Base-by-base conservation (phyloP, 2,797 vertebrate genomes). In the Chrysocyon brachyurus region DNA sequence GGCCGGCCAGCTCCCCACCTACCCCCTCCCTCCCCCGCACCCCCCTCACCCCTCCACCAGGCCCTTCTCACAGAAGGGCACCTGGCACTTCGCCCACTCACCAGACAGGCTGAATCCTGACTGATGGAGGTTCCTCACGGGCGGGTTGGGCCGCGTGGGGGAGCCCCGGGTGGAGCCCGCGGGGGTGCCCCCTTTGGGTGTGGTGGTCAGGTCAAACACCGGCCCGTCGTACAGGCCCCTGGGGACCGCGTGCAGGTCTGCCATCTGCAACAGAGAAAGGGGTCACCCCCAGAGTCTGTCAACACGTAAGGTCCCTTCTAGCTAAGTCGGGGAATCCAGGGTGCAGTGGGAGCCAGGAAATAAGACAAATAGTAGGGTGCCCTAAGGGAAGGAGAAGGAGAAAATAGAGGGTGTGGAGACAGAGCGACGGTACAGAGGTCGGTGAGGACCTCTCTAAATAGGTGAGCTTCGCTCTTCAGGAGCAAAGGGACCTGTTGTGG, bases 221-320 rank as follows among this genome's bases (percentile, higher is more conserved):
- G 99, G 99, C 52, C 99, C 99, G 0, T 99, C 99, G 10, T 99
- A 99, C 99, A 99, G 99, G 98, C 99, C 99, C 94, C 99, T 99
- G 6, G 99, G 99, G 54, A 99, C 99, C 0, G 99, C 99, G 73
- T 99, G 99, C 98, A 99, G 99, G 84, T 99, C 99, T 0, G 99
- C 99, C 99, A 99, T 99, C 99, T 99, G 97, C 91, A 79, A 91
- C 26, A 1, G 90, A 98, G 92, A 97, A 21, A 97, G 26, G 26
- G 21, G 0, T 90, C 63, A 85, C 28, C 8, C 8, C 6, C 36
- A 54, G 31, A 33, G 21, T 49, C 59, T 54, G 22, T 5, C 46
- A 28, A 87, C 70, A 61, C 21, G 0, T 24, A 59, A 57, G 31
- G 14, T 83, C 12, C 61, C 24, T 5, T 73, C 73, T 12, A 36